Base-by-base conservation (phyloP, 2,888 invertebrate genomes). In the Hylaea fasciaria region DNA sequence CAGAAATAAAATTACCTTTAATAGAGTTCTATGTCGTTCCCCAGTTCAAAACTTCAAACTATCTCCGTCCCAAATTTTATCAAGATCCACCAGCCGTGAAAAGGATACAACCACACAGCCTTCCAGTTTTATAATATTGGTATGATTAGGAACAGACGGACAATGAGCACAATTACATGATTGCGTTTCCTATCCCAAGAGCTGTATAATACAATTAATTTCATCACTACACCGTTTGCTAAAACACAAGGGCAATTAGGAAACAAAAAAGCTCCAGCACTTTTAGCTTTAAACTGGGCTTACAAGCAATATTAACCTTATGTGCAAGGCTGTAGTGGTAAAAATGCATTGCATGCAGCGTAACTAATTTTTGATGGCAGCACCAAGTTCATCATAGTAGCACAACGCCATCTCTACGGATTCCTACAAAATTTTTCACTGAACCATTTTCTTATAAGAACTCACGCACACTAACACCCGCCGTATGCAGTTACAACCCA, bases 381-480 rank as follows among this genome's bases (percentile, higher is more conserved):
- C 71, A 77, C 80, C 73, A 72, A 80, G 82, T 68, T 65, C 66
- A 68, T 70, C 68, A 64, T 57, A 53, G 62, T 53, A 88, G 80
- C 89, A 90, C 91, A 90, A 82, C 91, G 91, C 91, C 92, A 91
- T 92, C 91, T 91, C 83, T 89, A 81, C 81, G 85, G 81, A 85
- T 85, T 85, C 83, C 84, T 72, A 82, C 85, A 87, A 90, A 91
- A 89, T 87, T 89, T 91, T 89, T 89, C 87, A 86, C 86, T 82
- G 85, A 88, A 88, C 86, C 87, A 88, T 91, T 91, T 86, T 92
- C 91, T 92, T 91, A 88, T 85, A 92, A 92, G 92, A 92, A 88
- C 84, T 77, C 67, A 65, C 82, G 57, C 86, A 84, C 86, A 87
- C 88, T 46, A 56, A 40, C 47, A 60, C 69, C 74, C 45, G 57